A percentile compares a stretch with the other conserved stretches of the same genome.
Conservation (phyloP, 2,888 invertebrate species). For the Chymomyza caudatula region DNA sequence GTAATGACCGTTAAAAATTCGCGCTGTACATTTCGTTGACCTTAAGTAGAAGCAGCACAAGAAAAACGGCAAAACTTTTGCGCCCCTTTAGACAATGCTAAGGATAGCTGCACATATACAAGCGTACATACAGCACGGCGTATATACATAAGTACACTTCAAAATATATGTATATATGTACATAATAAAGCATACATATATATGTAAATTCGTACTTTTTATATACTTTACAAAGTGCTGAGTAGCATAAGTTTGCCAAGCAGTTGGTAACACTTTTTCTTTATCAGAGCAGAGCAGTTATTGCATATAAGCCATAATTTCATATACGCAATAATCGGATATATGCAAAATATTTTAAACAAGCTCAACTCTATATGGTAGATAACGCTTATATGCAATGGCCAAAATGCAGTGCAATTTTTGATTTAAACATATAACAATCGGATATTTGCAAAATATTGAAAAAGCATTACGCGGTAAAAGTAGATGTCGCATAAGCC, state of each 20-base stretch:
- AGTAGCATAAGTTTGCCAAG: neutral
- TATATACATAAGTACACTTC: conserved; percentile 48
- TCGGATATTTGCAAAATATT: no score
- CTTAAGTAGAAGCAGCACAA: neutral
- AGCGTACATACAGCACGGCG: neutral
- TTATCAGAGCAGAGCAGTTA: no score
- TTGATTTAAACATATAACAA: no score
- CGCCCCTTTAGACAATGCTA: neutral
- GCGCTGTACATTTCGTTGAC: neutral
- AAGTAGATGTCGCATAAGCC: no score
- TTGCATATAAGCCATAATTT: no score
- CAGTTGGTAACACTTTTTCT: neutral
- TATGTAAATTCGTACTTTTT: neutral
- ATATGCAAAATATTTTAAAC: no score
- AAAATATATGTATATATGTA: conserved; percentile 16
- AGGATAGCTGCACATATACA: neutral
- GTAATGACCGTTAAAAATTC: neutral
- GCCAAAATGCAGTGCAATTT: no score
- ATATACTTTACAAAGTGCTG: neutral
- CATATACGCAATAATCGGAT: no score
- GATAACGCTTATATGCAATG: no score
- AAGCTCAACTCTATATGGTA: no score
- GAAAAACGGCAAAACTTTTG: neutral
- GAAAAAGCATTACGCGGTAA: no score
- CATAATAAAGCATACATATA: neutral